Conservation (phyloP, 2,888 invertebrate genomes). For the Drosophila colorata region DNA sequence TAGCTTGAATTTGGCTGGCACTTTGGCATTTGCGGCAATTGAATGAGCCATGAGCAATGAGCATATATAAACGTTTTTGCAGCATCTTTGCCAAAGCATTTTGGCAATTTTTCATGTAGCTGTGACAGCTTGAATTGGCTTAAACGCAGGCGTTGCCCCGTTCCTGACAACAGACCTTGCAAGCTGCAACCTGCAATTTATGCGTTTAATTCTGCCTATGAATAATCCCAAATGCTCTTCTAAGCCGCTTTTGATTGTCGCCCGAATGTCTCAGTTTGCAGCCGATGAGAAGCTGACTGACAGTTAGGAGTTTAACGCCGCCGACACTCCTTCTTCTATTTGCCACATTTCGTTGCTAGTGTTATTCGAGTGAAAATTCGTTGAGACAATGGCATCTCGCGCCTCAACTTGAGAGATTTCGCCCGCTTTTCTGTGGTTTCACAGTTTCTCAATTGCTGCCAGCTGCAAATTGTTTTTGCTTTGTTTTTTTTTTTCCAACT, state of each 20-base stretch:
- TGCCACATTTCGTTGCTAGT: constrained; percentile 34
- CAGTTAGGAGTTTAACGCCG: constrained; percentile 35
- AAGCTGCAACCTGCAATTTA: constrained; percentile 39
- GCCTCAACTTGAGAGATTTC: constrained; percentile 21
- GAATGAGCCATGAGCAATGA: constrained; percentile 46
- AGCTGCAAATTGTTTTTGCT: constrained; percentile 37
- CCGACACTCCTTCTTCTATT: constrained; percentile 1
- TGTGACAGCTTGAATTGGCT: constrained; percentile 38
- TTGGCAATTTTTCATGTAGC: constrained; percentile 36
- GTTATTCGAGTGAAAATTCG: constrained; percentile 55
- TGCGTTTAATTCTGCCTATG: constrained; percentile 27
- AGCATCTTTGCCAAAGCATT: constrained; percentile 26
- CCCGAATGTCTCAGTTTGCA: constrained; percentile 12
- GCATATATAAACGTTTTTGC: constrained; percentile 23
- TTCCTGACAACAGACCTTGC: background rate
- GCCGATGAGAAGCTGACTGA: constrained; percentile 13
- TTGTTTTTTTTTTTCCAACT: constrained; percentile 2
- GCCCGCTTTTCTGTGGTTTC: constrained; percentile 27
- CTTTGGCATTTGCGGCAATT: constrained; percentile 69
- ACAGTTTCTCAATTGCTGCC: constrained; percentile 31
- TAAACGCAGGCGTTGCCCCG: constrained; percentile 32
- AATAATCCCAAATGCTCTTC: constrained; percentile 37
- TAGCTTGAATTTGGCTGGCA: constrained; percentile 36
- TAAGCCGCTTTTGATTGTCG: constrained; percentile 48
- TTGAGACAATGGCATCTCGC: constrained; percentile 29